A percentile compares a stretch with the other conserved stretches of the same genome.
phyloP scores from a whole-genome alignment of 92 coral and sea anemone genomes.

The Hydrozoanthus gracilis region DNA sequence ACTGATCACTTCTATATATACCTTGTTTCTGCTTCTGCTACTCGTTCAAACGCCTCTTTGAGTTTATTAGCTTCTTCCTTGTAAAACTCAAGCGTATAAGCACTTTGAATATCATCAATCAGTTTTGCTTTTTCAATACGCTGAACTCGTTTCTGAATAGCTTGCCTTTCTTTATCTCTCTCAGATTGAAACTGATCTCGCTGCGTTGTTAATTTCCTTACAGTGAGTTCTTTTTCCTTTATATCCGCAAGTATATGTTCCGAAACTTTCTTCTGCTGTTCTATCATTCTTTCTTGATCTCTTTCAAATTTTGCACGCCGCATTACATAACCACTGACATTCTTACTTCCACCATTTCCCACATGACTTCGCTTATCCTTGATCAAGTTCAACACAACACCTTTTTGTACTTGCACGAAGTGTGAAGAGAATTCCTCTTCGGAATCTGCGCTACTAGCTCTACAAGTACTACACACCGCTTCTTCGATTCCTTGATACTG shows the following conservation, averaged over 20 bases:
- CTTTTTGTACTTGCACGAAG: conserved; percentile 61
- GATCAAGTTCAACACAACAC: conserved; percentile 68
- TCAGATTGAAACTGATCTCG: conserved; percentile 81
- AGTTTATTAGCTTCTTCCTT: conserved; percentile 84
- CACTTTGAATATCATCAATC: conserved; percentile 77
- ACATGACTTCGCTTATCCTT: conserved; percentile 68
- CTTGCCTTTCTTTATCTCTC: conserved; percentile 74
- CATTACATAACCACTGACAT: conserved; percentile 74
- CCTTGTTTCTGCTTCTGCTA: conserved; percentile 83
- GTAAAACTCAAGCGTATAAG: conserved; percentile 75
- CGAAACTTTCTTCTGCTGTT: conserved; percentile 80
- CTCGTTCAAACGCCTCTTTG: conserved; percentile 82
- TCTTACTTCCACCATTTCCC: conserved; percentile 68
- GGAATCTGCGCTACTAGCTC: conserved; percentile 38
- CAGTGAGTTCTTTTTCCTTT: conserved; percentile 77
- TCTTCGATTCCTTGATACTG: conserved; percentile 77
- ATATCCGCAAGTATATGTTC: conserved; percentile 74
- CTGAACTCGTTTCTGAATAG: conserved; percentile 71
- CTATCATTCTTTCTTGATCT: conserved; percentile 84
- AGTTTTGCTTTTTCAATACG: conserved; percentile 70
- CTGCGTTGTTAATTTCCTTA: conserved; percentile 68
- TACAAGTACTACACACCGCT: conserved; percentile 52
- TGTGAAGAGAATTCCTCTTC: conserved; percentile 49
- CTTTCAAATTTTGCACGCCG: conserved; percentile 76
- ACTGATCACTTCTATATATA: background rate